phyloP scores from a whole-genome alignment of 2,888 invertebrate species.

The Trichogramma dendrolimi region DNA sequence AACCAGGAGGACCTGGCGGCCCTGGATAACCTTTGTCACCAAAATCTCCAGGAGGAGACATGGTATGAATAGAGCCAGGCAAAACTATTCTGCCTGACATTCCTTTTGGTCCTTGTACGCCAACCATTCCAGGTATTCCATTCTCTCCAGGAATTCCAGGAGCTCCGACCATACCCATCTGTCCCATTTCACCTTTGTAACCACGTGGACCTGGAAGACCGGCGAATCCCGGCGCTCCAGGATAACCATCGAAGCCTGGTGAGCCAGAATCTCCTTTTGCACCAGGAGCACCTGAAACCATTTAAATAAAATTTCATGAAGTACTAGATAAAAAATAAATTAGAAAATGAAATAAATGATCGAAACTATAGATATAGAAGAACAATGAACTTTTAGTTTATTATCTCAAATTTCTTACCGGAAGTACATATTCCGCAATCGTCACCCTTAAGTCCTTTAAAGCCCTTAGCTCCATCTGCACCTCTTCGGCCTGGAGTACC shows the following conservation, averaged over 20 bases:
- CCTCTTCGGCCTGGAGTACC: constrained; percentile 65
- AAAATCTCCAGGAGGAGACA: constrained; percentile 46
- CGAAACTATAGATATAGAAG: background rate
- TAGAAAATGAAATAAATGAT: background rate
- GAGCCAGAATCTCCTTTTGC: constrained; percentile 57
- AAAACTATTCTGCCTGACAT: constrained; percentile 45
- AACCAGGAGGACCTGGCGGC: constrained; percentile 55
- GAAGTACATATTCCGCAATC: constrained; percentile 64
- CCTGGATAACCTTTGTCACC: constrained; percentile 61
- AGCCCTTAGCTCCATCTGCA: constrained; percentile 58
- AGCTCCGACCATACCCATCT: constrained; percentile 56
- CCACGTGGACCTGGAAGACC: constrained; percentile 64
- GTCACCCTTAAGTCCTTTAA: constrained; percentile 63
- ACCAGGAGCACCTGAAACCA: constrained; percentile 48
- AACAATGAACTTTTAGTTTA: background rate
- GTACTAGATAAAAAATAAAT: background rate
- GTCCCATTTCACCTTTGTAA: constrained; percentile 64
- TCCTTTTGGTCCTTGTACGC: constrained; percentile 55
- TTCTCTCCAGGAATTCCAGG: constrained; percentile 50
- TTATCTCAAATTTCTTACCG: constrained; percentile 47
- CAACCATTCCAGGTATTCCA: constrained; percentile 60
- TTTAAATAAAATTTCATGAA: background rate
- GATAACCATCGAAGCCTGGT: constrained; percentile 54
- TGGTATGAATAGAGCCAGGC: constrained; percentile 34
- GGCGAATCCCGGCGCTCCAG: constrained; percentile 57